Evolutionary conservation across 2,888 invertebrate species (phyloP), one percentile per base, ranked within the genome.

Genomic region (Chirona hameri): DNA sequence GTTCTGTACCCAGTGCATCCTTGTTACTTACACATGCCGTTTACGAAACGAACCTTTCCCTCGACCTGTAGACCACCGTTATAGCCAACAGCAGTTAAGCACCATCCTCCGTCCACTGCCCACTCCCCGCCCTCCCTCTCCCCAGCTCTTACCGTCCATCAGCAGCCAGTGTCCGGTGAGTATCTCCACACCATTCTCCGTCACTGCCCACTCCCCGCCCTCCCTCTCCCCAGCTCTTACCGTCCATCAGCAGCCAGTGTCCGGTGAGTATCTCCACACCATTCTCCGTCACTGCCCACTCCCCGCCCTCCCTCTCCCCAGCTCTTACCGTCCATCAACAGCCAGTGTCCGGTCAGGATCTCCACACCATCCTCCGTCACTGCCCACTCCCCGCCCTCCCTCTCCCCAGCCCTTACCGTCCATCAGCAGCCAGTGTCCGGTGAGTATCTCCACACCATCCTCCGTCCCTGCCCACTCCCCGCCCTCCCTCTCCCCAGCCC

Each of bases 351-450:
- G 84, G 98, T 98, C 85, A 98, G 91, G 86, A 98, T 96, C 98
- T 39, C 39, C 39, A 7, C 39, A 39, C n/a, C n/a, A n/a, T n/a
- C n/a, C n/a, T n/a, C n/a, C 39, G 39, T 39, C 81, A 5, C 69
- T 14, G 18, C 14, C 29, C 29, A 29, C 29, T 14, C 29, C 14
- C 24, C 39, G 1, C 69, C 29, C 18, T 29, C 24, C 1, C 24
- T 18, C 14, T 18, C 0, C 3, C 21, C 21, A 18, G 1, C n/a
- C 60, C 57, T 60, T 87, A 93, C 94, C 94, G 89, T 98, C 98
- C 98, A 98, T 98, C 82, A 98, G 92, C 86, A 98, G 91, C 98
- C 98, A 98, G 89, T 98, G 98, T 0, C 98, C 98, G 84, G 98
- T 98, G 85, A 98, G 91, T 86, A 98, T 96, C 98, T 39, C 39